These are phyloP conservation scores for Drosophila serrata DNA, from an alignment of 1,140 invertebrate species.

Conservation along the genomic window DNA sequence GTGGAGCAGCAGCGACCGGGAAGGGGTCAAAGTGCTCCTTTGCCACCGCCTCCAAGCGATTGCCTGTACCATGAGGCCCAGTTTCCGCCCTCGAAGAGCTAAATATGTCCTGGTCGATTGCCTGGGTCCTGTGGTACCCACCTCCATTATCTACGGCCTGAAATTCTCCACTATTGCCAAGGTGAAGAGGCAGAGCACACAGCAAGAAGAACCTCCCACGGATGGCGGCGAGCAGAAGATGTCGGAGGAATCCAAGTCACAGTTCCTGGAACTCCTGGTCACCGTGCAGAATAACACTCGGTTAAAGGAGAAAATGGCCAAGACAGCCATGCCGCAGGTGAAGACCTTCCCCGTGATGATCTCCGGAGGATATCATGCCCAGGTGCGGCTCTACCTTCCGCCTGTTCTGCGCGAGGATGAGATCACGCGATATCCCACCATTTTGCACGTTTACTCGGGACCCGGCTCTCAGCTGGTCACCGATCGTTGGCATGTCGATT, in stretches of 20 bases:
- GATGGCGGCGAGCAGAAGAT: slow-evolving; percentile 8
- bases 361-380: slow-evolving; percentile 90
- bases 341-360: slow-evolving; percentile 94
- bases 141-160: slow-evolving; percentile 88
- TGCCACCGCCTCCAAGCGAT: slow-evolving; percentile 60
- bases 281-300: slow-evolving; percentile 91
- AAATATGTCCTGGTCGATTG: slow-evolving; percentile 93
- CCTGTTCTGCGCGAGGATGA: slow-evolving; percentile 94
- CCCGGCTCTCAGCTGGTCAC: slow-evolving; percentile 96
- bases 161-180: slow-evolving; percentile 27
- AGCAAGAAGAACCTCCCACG: slow-evolving; percentile 42
- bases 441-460: slow-evolving; percentile 93
- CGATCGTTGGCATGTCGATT: slow-evolving; percentile 93
- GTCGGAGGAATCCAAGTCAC: slow-evolving; percentile 50
- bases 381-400: slow-evolving; percentile 92
- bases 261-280: slow-evolving; percentile 86
- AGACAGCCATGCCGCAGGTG: slow-evolving; percentile 92
- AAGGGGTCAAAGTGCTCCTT: slow-evolving; percentile 24
- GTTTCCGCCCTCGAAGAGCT: slow-evolving; percentile 89
- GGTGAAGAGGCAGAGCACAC: slow-evolving; percentile 36
- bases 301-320: slow-evolving; percentile 89
- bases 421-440: slow-evolving; percentile 95
- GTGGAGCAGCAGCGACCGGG: slow-evolving; percentile 77
- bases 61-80: slow-evolving; percentile 92
- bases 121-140: slow-evolving; percentile 93